phyloP scores from a whole-genome alignment of 1,140 invertebrate genomes.

The Zaprionus tsacasi region DNA sequence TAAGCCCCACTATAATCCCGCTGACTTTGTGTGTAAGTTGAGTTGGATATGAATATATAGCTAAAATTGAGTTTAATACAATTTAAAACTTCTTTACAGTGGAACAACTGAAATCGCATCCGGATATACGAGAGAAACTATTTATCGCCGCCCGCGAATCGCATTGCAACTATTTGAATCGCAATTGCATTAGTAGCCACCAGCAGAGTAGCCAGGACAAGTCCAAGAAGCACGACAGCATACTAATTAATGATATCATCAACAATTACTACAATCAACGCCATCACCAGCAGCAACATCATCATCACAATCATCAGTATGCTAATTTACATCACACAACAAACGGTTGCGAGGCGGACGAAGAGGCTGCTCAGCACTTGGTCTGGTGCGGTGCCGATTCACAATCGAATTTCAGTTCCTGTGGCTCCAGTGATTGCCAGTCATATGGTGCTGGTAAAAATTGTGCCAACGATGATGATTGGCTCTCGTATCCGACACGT shows the following conservation, averaged over 20 bases:
- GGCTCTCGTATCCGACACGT: constrained; percentile 89
- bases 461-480: constrained; percentile 85
- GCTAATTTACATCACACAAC: constrained; percentile 53
- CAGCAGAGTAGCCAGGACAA: constrained; percentile 32
- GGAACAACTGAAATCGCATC: constrained; percentile 90
- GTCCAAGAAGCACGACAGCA: constrained; percentile 60
- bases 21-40: constrained; percentile 93
- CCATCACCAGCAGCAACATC: constrained; percentile 41
- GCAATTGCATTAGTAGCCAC: constrained; percentile 85
- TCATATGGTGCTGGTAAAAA: constrained; percentile 56
- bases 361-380: constrained; percentile 90
- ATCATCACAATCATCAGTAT: constrained; percentile 57
- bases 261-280: constrained; percentile 79
- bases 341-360: constrained; percentile 71
- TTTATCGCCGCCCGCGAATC: constrained; percentile 86
- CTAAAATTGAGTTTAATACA: neutral
- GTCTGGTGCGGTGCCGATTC: constrained; percentile 87
- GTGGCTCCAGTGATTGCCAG: constrained; percentile 87
- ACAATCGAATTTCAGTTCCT: constrained; percentile 89
- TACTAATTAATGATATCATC: constrained; percentile 75
- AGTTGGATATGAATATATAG: too few relatives aligned
- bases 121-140: constrained; percentile 89
- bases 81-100: constrained; percentile 85
- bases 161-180: constrained; percentile 85
- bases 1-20: constrained; percentile 93